These are phyloP conservation scores for Eupsittula cactorum DNA, from an alignment of 2,113 vertebrate genomes.

Conservation along the genomic window DNA sequence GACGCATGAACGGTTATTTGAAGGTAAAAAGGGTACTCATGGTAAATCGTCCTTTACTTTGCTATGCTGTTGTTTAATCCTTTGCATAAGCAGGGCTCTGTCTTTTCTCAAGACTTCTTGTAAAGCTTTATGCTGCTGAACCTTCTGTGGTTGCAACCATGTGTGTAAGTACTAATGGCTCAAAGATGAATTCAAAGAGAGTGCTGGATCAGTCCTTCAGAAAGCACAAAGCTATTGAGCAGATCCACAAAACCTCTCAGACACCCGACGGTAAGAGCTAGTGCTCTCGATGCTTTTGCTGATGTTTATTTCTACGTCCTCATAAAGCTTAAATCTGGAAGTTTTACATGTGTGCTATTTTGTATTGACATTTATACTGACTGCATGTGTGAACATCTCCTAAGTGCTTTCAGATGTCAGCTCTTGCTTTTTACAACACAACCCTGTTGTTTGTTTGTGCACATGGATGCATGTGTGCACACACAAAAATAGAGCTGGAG, in stretches of 20 bases:
- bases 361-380: fast-evolving
- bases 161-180: background rate
- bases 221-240: background rate
- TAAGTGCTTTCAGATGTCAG: background rate
- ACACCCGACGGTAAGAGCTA: fast-evolving
- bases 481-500: background rate
- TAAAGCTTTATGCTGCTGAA: background rate
- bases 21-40: background rate
- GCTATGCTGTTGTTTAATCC: background rate
- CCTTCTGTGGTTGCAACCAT: background rate
- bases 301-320: background rate
- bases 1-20: background rate
- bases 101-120: background rate
- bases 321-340: background rate
- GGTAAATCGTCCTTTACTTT: background rate
- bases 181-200: background rate
- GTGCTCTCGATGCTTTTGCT: background rate
- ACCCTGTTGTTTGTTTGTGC: fast-evolving
- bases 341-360: background rate
- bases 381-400: fast-evolving
- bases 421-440: fast-evolving
- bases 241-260: background rate
- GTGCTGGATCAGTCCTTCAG: background rate
- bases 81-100: background rate
- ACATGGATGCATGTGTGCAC: fast-evolving